Base-by-base conservation (phyloP, 2,113 vertebrate species). In the Tyto alba region DNA sequence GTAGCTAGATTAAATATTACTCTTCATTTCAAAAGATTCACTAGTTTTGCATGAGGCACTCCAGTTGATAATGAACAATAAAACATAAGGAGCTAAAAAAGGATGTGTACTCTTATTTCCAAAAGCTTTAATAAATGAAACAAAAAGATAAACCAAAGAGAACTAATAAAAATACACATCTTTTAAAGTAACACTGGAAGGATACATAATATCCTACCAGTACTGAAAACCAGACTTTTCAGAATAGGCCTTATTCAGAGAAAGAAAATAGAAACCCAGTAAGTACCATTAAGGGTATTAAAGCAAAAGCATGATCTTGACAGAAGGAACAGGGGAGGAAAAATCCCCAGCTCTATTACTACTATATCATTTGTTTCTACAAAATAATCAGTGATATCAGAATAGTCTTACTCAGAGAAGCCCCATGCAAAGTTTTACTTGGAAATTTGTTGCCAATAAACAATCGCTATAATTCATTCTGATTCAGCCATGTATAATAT, bases 401-500 rank as follows among this genome's bases (percentile, higher is more conserved):
- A 59, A 88, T 18, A 64, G 20, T 32, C 34, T 72, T 38, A 59
- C 11, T 55, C 4, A 75, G 38, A 53, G 34, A 79, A 68, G 29
- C 40, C 21, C 7, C 25, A 79, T 14, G 15, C 26, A 11, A 36
- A 66, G 38, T 34, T 71, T 59, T 36, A 68, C 7, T 64, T 50
- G 16, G 48, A 64, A 81, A 11, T 6, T 29, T 63, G 27, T 2
- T 67, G 47, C 36, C 30, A 53, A 19, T n/a, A 34, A 85, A 75
- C 29, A 72, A 41, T 11, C 25, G 11, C 11, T 15, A 45, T 41
- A 19, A 50, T n/a, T 45, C 34, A 11, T 52, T 72, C 19, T 13
- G 17, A 82, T 67, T 30, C 56, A 78, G n/a, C 7, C 15, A 67
- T 0, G 0, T 30, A 23, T 25, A 45, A 59, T 0, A 0, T 26